These are phyloP conservation scores for Nasonia vitripennis DNA, from an alignment of 1,140 invertebrate species.

Conservation along the genomic window DNA sequence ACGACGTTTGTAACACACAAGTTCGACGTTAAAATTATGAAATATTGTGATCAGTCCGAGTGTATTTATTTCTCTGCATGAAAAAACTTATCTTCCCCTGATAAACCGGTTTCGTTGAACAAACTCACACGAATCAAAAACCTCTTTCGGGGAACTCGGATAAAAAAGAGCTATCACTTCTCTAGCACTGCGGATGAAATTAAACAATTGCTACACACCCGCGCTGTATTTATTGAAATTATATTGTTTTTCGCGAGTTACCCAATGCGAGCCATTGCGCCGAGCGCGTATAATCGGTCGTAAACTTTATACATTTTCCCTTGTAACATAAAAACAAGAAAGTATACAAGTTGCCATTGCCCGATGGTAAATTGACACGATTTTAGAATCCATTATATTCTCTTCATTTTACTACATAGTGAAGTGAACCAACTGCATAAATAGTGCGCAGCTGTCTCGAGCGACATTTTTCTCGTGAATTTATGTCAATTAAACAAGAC, in stretches of 20 bases:
- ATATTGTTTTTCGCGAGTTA: not conserved
- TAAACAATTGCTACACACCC: too few species aligned
- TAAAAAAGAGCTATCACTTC: too few species aligned
- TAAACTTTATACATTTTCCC: not conserved
- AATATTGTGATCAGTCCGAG: too few species aligned
- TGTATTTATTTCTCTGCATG: too few species aligned
- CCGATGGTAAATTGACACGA: not conserved
- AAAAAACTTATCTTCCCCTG: too few species aligned
- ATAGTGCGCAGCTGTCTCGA: not conserved
- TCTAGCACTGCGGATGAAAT: too few species aligned
- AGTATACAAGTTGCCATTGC: not conserved
- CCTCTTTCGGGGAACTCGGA: too few species aligned
- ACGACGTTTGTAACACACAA: too few species aligned
- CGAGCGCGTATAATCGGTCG: not conserved
- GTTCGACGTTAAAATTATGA: too few species aligned
- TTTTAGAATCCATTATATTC: not conserved
- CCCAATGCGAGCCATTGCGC: not conserved
- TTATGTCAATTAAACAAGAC: not conserved
- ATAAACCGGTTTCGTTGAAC: too few species aligned
- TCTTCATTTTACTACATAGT: not conserved
- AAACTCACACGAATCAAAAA: too few species aligned
- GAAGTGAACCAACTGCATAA: not conserved
- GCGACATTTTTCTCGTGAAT: not conserved
- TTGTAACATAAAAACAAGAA: not conserved
- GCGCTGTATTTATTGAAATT: not conserved